Conservation (phyloP, 2,113 vertebrate genomes). For the Phoxinus phoxinus region DNA sequence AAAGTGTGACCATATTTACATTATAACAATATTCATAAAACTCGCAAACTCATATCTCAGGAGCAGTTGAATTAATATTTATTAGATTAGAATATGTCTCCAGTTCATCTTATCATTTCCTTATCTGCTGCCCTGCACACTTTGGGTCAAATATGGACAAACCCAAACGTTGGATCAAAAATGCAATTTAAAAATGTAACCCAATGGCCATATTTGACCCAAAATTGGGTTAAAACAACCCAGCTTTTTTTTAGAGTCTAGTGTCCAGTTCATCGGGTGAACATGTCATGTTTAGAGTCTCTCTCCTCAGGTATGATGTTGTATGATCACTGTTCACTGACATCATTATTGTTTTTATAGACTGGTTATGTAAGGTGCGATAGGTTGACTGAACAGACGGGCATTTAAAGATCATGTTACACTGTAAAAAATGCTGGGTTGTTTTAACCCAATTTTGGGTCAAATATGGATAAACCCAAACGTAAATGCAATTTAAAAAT, state of each 20-base stretch:
- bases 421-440: too few relatives aligned
- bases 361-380: background rate
- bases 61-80: background rate
- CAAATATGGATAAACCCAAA: too few relatives aligned
- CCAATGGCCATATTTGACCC: too few relatives aligned
- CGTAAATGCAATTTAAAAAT: too few relatives aligned
- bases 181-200: too few relatives aligned
- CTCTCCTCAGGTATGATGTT: constrained; percentile 1
- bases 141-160: too few relatives aligned
- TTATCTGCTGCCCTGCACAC: background rate
- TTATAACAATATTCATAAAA: background rate
- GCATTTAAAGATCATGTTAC: constrained; percentile 7
- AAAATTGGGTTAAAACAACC: too few relatives aligned
- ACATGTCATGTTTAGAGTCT: constrained; percentile 4
- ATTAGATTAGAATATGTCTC: background rate
- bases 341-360: background rate
- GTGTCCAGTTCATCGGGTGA: background rate
- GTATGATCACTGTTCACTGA: constrained; percentile 20
- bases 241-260: too few relatives aligned
- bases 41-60: background rate
- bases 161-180: too few relatives aligned
- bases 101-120: background rate
- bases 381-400: background rate
- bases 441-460: too few relatives aligned
- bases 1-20: background rate